Conservation (phyloP, 2,797 vertebrate species). For the Dromococcyx pavoninus region DNA sequence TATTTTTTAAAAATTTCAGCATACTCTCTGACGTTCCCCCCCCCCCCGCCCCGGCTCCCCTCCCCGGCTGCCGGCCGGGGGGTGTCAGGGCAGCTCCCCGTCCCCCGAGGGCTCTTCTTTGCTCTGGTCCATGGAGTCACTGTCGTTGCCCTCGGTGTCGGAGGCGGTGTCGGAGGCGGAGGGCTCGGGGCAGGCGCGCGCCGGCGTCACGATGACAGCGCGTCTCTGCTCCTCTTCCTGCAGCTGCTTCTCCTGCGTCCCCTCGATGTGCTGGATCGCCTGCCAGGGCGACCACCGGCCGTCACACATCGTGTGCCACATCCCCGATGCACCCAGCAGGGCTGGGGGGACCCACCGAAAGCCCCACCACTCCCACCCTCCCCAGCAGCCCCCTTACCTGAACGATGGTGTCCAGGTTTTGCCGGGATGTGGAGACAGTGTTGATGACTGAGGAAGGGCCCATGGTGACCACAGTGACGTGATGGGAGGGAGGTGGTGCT, state of each 20-base stretch:
- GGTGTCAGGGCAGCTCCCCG: slow-evolving; percentile 86
- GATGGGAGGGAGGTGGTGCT: slow-evolving; percentile 89
- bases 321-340: fast-evolving
- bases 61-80: neutral
- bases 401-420: slow-evolving; percentile 99
- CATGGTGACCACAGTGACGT: slow-evolving; percentile 97
- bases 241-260: slow-evolving; percentile 89
- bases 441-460: slow-evolving; percentile 95
- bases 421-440: slow-evolving; percentile 93
- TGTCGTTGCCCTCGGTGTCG: slow-evolving; percentile 85
- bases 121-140: slow-evolving; percentile 79
- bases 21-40: slow-evolving; percentile 38
- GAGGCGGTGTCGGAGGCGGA: slow-evolving; percentile 90
- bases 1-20: slow-evolving; percentile 81
- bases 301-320: neutral
- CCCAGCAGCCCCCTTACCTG: slow-evolving; percentile 78
- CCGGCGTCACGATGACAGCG: slow-evolving; percentile 90
- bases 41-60: neutral
- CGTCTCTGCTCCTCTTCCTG: slow-evolving; percentile 89
- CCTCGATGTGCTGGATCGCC: slow-evolving; percentile 99
- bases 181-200: slow-evolving; percentile 82
- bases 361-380: fast-evolving
- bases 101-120: slow-evolving; percentile 73
- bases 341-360: fast-evolving
- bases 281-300: neutral